Evolutionary conservation across 2,797 vertebrate genomes (phyloP), one percentile per base, ranked within the genome.

Genomic region (Oreortyx pictus): DNA sequence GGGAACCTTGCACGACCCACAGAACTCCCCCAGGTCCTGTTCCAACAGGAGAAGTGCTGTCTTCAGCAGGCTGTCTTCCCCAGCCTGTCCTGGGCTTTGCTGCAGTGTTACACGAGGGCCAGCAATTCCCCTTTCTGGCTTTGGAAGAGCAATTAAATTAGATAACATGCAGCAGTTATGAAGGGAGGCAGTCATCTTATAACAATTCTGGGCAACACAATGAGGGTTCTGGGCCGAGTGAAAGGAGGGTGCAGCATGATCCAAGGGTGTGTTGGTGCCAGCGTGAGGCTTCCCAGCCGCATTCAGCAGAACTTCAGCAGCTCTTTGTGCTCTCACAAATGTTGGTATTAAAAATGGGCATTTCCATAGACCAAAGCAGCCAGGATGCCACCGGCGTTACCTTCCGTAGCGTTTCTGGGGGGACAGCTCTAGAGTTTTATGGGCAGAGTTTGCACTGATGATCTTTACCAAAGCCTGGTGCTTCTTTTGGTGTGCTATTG

Each of bases 141-240:
- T 74, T 74, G 72, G 65, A 93, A 87, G 79, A 89, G 54, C 33
- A 91, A 24, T 49, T 77, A 73, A 91, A 24, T 49, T 77, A 73
- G 93, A 93, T 88, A 88, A 93, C 94, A 95, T 46, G 82, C 61
- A 77, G 89, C 90, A 91, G 68, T 92, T 72, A 49, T 71, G 82
- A 92, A 92, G 79, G 29, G 65, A 92, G 57, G 54, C 82, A 96
- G 92, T 86, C 82, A 54, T 72, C 59, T 87, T 90, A 59, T 73
- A 91, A 82, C 89, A 94, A 75, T 92, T 93, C 89, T 81, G 86
- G 88, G 62, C 93, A 94, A 56, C 0, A 1, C 72, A 93, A 93
- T 72, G 92, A 90, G 80, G 65, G 84, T 25, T 74, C 59, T 72
- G 84, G 73, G 50, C 70, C 47, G 76, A 84, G 71, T 33, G 81